Percentiles rank a stretch among this genome's conserved stretches.
phyloP scores from a whole-genome alignment of 2,113 vertebrate species.

The Sorex araneus region DNA sequence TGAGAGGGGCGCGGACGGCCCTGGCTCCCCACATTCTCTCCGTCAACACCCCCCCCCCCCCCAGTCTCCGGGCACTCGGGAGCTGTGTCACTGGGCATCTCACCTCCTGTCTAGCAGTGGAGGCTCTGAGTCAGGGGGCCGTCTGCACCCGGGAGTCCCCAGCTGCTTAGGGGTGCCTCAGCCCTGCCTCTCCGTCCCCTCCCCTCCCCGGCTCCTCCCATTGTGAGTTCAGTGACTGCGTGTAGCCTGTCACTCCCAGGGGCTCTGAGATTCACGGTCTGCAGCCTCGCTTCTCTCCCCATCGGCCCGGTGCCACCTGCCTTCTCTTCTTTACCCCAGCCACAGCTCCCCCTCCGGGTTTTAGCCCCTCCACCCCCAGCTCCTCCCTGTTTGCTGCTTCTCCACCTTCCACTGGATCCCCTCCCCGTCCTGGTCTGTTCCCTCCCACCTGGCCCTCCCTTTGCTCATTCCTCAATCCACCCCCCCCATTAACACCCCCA shows the following conservation, averaged over 20 bases:
- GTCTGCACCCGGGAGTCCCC: background rate
- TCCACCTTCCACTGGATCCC: background rate
- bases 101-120: rapidly evolving
- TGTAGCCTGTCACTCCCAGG: rapidly evolving
- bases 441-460: too few species aligned
- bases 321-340: too few species aligned
- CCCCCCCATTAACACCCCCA: rapidly evolving
- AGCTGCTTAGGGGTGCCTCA: background rate
- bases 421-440: background rate
- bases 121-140: background rate
- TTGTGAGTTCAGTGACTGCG: too few species aligned
- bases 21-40: background rate
- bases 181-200: rapidly evolving
- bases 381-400: rapidly evolving
- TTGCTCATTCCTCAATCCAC: rapidly evolving
- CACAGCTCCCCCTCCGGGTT: too few species aligned
- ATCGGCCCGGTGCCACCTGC: too few species aligned
- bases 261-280: background rate
- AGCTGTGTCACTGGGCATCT: background rate
- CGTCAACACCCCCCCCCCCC: rapidly evolving
- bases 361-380: too few species aligned
- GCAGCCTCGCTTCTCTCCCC: background rate
- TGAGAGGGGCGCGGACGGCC: rapidly evolving
- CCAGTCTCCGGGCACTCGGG: background rate
- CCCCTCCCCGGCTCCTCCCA: too few species aligned